Conservation (phyloP, 2,888 invertebrate genomes). For the Anthophora plumipes region DNA sequence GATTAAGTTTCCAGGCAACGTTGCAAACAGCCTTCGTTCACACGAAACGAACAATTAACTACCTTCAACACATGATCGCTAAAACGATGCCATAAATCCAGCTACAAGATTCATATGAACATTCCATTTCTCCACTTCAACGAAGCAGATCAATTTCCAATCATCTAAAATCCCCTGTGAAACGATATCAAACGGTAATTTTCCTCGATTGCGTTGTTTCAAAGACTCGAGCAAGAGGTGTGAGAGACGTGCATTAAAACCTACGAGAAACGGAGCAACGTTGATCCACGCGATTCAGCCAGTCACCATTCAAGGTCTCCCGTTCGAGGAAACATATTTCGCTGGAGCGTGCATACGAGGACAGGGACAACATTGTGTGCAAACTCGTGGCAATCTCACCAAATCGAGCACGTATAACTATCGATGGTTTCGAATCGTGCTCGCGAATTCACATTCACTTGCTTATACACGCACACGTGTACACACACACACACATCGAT, state of each 20-base stretch:
- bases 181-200: neutral
- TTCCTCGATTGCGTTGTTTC: neutral
- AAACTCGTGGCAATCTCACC: neutral
- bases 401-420: conserved; percentile 48
- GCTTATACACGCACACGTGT: too few relatives aligned
- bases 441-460: neutral
- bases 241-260: neutral
- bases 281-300: conserved; percentile 47
- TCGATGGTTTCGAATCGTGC: conserved; percentile 27
- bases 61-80: too few relatives aligned
- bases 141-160: neutral
- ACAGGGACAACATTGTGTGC: conserved; percentile 11
- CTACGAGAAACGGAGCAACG: neutral
- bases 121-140: neutral
- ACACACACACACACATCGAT: too few relatives aligned
- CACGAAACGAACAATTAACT: too few relatives aligned
- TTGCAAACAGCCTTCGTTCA: too few relatives aligned
- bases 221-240: neutral
- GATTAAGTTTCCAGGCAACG: too few relatives aligned
- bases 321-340: conserved; percentile 42
- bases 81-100: too few relatives aligned
- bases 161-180: neutral
- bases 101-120: too few relatives aligned
- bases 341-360: conserved; percentile 17
- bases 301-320: conserved; percentile 64